Base-by-base conservation (phyloP, 1,140 invertebrate genomes). In the Aethina tumida region DNA sequence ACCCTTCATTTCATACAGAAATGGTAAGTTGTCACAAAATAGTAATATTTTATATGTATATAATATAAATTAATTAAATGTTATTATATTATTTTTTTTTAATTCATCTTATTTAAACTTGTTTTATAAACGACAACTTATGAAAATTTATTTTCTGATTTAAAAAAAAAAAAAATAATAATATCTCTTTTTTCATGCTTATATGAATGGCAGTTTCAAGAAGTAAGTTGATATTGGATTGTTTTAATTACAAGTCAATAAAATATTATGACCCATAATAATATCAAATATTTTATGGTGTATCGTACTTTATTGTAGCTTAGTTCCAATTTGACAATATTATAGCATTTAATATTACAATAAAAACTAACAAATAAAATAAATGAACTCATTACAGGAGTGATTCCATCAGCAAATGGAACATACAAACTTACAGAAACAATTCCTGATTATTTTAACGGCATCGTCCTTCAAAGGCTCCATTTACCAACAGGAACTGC, bases 371-470 rank as follows among this genome's bases (percentile, higher is more conserved):
- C n/a, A n/a, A n/a, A n/a, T n/a, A n/a, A n/a, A n/a, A n/a, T n/a
- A n/a, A n/a, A n/a, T n/a, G n/a, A n/a, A n/a, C n/a, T n/a, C n/a
- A 29, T 55, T 54, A 35, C 41, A 59, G 56, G 56, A 28, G 29
- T 47, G 14, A 39, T 53, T 33, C 17, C 37, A 9, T 37, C 49
- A 6, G n/a, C 60, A 16, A 64, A 60, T 36, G 62, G 55, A 12
- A 64, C 66, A 14, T 70, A 73, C 21, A 81, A 81, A 58, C 64
- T 89, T 15, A 69, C 77, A 19, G 79, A 87, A 44, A 85, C 81
- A 1, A 69, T 89, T 36, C 78, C 84, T 2, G 82, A 84, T 59
- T 91, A 89, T 55, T 85, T 84, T 42, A 86, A 81, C 59, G 78
- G 77, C 7, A 74, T 82, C 18, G 86, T 91, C 13, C 59, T 92